Conservation (phyloP, 2,888 invertebrate species). For the Hybos culiciformis region DNA sequence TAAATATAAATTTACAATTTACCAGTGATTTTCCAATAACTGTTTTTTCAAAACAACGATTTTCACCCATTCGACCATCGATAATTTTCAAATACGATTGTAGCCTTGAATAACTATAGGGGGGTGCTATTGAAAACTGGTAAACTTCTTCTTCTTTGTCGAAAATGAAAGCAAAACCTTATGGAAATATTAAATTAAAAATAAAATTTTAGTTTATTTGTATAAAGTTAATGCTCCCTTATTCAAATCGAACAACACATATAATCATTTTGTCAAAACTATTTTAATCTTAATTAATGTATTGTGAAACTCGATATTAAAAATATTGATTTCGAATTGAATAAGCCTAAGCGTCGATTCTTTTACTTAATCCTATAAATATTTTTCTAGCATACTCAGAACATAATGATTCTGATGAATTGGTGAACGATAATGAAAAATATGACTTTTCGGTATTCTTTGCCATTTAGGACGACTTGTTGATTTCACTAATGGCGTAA, state of each 20-base stretch:
- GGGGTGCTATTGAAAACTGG: slow-evolving; percentile 86
- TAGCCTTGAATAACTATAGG: slow-evolving; percentile 87
- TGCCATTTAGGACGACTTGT: slow-evolving; percentile 85
- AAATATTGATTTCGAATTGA: no score
- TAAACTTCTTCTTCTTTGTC: slow-evolving; percentile 90
- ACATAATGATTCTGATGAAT: slow-evolving; percentile 84
- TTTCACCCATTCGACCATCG: slow-evolving; percentile 42
- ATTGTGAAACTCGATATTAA: no score
- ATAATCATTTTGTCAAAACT: no score
- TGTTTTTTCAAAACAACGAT: slow-evolving; percentile 52
- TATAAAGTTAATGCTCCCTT: no score
- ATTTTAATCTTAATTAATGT: no score
- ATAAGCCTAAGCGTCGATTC: no score
- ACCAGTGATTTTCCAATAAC: slow-evolving; percentile 53
- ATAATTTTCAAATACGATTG: slow-evolving; percentile 70
- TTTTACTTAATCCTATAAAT: no score
- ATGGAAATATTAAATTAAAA: no score
- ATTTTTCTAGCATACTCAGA: no score
- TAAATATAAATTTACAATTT: slow-evolving; percentile 19
- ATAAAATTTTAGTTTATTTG: no score
- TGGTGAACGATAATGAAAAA: slow-evolving; percentile 85
- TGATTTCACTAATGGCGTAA: slow-evolving; percentile 90
- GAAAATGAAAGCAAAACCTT: slow-evolving; percentile 89
- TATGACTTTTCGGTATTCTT: slow-evolving; percentile 62
- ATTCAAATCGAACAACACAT: no score